Evolutionary conservation across 1,140 invertebrate species (phyloP).

Genomic region (Colletes latitarsis): DNA sequence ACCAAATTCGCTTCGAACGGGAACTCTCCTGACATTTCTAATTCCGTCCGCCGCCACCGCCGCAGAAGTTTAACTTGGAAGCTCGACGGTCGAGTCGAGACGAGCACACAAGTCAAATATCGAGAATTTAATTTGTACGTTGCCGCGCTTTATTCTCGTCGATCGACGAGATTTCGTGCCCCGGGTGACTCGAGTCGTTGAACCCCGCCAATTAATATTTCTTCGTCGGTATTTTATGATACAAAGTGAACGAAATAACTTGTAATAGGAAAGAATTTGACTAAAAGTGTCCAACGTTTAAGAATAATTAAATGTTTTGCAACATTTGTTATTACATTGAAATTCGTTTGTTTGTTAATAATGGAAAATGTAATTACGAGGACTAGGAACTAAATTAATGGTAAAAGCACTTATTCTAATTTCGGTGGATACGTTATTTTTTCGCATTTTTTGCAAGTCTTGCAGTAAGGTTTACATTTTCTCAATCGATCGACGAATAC

Average conservation of each 20-base stretch:
- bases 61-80: conserved; percentile 25
- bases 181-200: no score
- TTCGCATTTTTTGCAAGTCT: conserved; percentile 36
- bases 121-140: conserved; percentile 55
- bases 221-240: no score
- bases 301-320: no score
- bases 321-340: neutral
- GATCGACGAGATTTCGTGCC: conserved; percentile 31
- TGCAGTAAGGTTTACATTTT: conserved; percentile 18
- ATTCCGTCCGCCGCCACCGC: conserved; percentile 32
- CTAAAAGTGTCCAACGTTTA: no score
- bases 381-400: neutral
- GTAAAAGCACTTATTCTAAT: neutral
- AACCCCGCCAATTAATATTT: neutral
- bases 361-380: no score
- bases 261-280: no score
- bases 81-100: conserved; percentile 15
- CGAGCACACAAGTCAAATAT: conserved; percentile 54
- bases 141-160: conserved; percentile 41
- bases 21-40: conserved; percentile 52
- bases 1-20: conserved; percentile 26
- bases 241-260: no score
- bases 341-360: neutral
- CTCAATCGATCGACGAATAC: conserved; percentile 59
- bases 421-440: neutral